Evolutionary conservation across 2,888 invertebrate species (phyloP), one percentile per base, ranked within the genome.

Genomic region (Cylindroiulus punctatus): DNA sequence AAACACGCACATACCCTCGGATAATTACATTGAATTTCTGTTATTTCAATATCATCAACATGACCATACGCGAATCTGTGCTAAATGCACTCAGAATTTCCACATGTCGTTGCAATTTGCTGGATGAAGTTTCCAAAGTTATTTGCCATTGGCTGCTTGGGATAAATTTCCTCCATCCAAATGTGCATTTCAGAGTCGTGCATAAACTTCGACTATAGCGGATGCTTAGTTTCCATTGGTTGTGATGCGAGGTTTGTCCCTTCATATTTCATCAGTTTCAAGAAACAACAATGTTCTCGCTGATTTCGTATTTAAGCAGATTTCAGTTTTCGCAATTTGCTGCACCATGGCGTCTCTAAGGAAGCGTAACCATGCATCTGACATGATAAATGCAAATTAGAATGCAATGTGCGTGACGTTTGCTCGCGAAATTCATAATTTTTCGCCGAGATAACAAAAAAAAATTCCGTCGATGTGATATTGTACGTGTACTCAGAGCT

Each of bases 311-410:
- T 47, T 47, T 47, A 47, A 47, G 47, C 47, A 47, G 47, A 17
- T 47, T 47, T 47, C 47, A 47, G 12, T 47, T 47, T 47, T 47
- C 14, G 47, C 47, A 47, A 47, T 47, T 47, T 47, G 47, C 47
- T 47, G 47, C 47, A 47, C 47, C 47, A 47, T 47, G 47, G 47
- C 47, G 47, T 47, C 47, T 47, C 47, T 47, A 47, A 47, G 47
- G 47, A 47, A 47, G 47, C 47, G 47, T 47, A 47, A 47, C 47
- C 47, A 47, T 47, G 47, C 47, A 47, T 47, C 47, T 47, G 47
- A 47, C 47, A 47, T 47, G 47, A 47, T 47, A 47, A 47, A 47
- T 47, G 47, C 47, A 47, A 47, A 47, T 47, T 47, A 47, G 47
- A 47, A 47, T 47, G 47, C 47, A 47, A 47, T 47, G 47, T 47